Conservation (phyloP, 2,888 invertebrate species). For the Heliothis peltigera region DNA sequence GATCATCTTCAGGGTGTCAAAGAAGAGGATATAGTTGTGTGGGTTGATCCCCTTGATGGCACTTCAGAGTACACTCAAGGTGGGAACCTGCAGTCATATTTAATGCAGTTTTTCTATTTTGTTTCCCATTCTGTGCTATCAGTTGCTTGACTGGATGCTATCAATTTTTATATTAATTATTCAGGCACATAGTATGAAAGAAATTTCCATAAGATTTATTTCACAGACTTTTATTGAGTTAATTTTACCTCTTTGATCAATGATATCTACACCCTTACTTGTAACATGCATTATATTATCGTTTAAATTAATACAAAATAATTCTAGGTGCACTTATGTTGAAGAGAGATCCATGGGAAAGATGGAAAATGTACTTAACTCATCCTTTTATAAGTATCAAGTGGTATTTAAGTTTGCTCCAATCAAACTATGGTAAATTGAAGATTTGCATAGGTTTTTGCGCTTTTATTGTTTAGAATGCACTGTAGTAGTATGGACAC, state of each 20-base stretch:
- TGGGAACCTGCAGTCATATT: constrained; percentile 64
- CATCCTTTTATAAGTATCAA: constrained; percentile 89
- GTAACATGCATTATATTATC: constrained; percentile 39
- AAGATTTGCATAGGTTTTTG: constrained; percentile 64
- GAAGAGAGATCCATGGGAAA: constrained; percentile 89
- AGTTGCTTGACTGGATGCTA: no score
- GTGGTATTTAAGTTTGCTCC: constrained; percentile 89
- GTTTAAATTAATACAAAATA: constrained; percentile 52
- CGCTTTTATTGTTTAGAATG: constrained; percentile 52
- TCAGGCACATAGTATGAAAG: not conserved
- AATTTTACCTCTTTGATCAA: not conserved
- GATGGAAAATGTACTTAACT: constrained; percentile 89
- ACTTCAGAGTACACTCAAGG: constrained; percentile 99
- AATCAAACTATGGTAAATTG: constrained; percentile 87
- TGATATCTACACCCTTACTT: constrained; percentile 41
- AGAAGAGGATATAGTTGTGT: constrained; percentile 96
- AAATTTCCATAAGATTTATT: not conserved
- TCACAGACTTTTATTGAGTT: not conserved
- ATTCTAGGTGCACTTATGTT: constrained; percentile 90
- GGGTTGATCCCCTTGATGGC: constrained; percentile 99
- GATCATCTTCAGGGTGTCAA: constrained; percentile 90
- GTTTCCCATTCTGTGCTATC: no score
- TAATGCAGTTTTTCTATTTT: no score
- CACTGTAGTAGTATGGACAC: constrained; percentile 50
- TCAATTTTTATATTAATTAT: no score